A percentile compares a stretch with the other conserved stretches of the same genome.
Conservation (phyloP, 2,888 invertebrate genomes). For the Lypha dubia region DNA sequence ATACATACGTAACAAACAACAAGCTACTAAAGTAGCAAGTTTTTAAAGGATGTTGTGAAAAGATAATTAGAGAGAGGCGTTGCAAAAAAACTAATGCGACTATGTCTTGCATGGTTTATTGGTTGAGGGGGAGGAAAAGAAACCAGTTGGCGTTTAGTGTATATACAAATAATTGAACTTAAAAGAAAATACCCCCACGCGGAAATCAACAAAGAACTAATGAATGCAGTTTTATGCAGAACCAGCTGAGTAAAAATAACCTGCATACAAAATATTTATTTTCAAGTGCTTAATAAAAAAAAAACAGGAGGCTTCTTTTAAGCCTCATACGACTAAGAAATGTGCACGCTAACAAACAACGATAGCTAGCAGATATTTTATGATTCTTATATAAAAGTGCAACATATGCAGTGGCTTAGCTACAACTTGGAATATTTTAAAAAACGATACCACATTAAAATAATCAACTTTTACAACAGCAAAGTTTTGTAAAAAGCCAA, state of each 20-base stretch:
- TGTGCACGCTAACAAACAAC: slow-evolving; percentile 2
- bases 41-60: slow-evolving; percentile 38
- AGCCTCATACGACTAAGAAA: slow-evolving; percentile 1
- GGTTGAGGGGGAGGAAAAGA: neutral
- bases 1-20: neutral
- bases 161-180: slow-evolving; percentile 32
- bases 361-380: neutral
- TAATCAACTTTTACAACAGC: too few relatives aligned
- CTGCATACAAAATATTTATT: slow-evolving; percentile 37
- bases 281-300: slow-evolving; percentile 13
- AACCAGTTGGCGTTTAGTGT: neutral
- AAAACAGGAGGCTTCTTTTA: neutral
- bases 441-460: too few relatives aligned
- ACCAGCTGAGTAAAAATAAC: slow-evolving; percentile 31
- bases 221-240: slow-evolving; percentile 52
- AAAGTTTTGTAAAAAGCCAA: too few relatives aligned
- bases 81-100: slow-evolving; percentile 9
- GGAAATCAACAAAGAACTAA: slow-evolving; percentile 67
- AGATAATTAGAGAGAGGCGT: slow-evolving; percentile 62
- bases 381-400: neutral
- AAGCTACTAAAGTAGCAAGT: slow-evolving; percentile 59
- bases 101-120: neutral
- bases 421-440: too few relatives aligned
- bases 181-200: slow-evolving; percentile 68
- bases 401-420: neutral